These are phyloP conservation scores for Geococcyx californianus DNA, from an alignment of 2,113 vertebrate species.

Conservation along the genomic window DNA sequence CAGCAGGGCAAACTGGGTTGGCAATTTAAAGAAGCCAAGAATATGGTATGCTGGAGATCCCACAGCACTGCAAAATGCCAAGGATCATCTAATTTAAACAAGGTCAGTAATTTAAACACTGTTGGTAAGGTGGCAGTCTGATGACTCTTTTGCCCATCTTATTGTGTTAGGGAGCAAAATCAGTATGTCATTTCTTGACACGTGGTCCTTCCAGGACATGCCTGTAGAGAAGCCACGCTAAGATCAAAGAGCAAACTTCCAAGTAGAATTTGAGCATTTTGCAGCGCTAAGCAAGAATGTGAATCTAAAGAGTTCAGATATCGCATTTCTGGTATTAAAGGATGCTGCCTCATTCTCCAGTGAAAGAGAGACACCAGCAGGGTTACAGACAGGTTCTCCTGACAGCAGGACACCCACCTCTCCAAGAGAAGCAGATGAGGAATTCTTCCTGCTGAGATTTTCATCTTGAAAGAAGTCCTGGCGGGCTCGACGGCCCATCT, in stretches of 20 bases:
- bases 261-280: background rate
- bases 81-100: background rate
- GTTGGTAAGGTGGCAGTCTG: background rate
- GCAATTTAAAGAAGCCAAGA: background rate
- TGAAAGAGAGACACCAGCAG: background rate
- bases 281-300: background rate
- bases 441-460: conserved; percentile 72
- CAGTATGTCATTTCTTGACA: background rate
- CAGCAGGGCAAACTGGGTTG: background rate
- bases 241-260: background rate
- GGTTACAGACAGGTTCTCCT: background rate
- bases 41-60: background rate
- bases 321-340: background rate
- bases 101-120: too few relatives aligned
- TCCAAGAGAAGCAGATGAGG: conserved; percentile 67
- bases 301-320: background rate
- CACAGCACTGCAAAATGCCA: background rate
- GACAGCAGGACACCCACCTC: conserved; percentile 76
- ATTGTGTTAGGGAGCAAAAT: background rate
- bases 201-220: background rate
- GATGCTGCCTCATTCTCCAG: background rate
- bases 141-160: background rate
- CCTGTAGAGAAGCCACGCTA: background rate
- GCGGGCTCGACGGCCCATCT: conserved; percentile 85
- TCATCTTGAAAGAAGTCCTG: conserved; percentile 79